phyloP scores from a whole-genome alignment of 1,140 invertebrate species.

The Musca vetustissima region DNA sequence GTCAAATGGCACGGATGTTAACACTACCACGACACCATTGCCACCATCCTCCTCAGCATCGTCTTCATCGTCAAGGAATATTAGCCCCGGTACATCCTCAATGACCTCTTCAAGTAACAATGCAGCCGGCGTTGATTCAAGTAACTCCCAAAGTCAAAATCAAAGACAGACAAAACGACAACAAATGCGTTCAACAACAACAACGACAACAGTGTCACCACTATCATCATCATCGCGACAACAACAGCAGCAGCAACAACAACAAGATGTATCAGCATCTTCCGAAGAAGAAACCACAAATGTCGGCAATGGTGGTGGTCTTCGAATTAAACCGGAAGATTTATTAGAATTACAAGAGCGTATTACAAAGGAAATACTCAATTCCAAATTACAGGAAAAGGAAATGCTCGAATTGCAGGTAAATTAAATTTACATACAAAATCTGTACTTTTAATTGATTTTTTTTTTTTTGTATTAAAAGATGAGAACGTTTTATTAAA shows the following conservation, averaged over 20 bases:
- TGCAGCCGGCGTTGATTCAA: not conserved
- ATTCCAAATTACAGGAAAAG: conserved; percentile 51
- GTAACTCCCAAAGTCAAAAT: not conserved
- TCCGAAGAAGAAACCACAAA: conserved; percentile 25
- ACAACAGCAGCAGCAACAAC: not conserved
- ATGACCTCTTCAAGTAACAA: not conserved
- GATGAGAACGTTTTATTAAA: no score
- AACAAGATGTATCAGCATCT: conserved; percentile 22
- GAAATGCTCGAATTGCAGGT: conserved; percentile 54
- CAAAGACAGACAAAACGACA: conserved; percentile 1
- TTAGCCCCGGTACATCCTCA: not conserved
- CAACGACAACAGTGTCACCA: not conserved
- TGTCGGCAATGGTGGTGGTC: conserved; percentile 3
- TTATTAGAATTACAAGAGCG: conserved; percentile 50
- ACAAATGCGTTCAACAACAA: not conserved
- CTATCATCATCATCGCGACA: not conserved
- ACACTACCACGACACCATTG: not conserved
- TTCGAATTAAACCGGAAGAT: conserved; percentile 42
- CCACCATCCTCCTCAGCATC: not conserved
- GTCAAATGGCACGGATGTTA: not conserved
- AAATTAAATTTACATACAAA: no score
- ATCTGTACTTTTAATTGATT: no score
- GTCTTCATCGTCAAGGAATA: not conserved
- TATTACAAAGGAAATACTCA: conserved; percentile 53
- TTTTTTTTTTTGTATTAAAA: no score